These are phyloP conservation scores for Orius insidiosus DNA, from an alignment of 1,140 invertebrate genomes.

Conservation along the genomic window DNA sequence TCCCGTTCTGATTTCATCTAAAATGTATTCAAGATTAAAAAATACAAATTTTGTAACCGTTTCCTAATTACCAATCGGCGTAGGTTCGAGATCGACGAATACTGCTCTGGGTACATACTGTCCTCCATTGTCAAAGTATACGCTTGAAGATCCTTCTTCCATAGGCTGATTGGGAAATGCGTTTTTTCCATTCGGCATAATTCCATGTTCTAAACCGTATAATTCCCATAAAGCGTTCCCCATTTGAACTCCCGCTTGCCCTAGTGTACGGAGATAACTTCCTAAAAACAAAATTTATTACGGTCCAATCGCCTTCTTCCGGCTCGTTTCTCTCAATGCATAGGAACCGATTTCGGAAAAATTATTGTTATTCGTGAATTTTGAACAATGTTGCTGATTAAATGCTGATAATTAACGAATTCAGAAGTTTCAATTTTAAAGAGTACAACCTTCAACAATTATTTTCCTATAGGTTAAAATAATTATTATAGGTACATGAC, in stretches of 20 bases:
- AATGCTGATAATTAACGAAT: too few relatives aligned
- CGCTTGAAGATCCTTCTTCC: conserved; percentile 24
- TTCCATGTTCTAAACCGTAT: conserved; percentile 60
- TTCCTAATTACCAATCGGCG: conserved; percentile 16
- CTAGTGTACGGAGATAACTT: conserved; percentile 54
- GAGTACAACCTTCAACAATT: too few relatives aligned
- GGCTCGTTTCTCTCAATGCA: too few relatives aligned
- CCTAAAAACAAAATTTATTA: conserved; percentile 4
- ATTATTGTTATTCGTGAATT: too few relatives aligned
- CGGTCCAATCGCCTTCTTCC: too few relatives aligned
- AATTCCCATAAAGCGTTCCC: conserved; percentile 66
- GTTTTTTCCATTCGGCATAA: conserved; percentile 4
- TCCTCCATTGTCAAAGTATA: conserved; percentile 46
- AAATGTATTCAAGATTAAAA: background rate
- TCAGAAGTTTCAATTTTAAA: too few relatives aligned
- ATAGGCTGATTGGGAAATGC: background rate
- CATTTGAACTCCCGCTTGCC: conserved; percentile 76
- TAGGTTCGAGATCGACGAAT: conserved; percentile 30
- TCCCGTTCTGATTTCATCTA: conserved; percentile 49
- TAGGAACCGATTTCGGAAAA: too few relatives aligned
- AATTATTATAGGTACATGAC: too few relatives aligned
- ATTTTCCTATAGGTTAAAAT: too few relatives aligned
- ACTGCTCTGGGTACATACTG: conserved; percentile 37
- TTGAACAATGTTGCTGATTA: too few relatives aligned
- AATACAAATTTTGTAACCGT: background rate